Evolutionary conservation across 2,888 invertebrate genomes (phyloP).

Genomic region (Agonopterix alstromeriana): DNA sequence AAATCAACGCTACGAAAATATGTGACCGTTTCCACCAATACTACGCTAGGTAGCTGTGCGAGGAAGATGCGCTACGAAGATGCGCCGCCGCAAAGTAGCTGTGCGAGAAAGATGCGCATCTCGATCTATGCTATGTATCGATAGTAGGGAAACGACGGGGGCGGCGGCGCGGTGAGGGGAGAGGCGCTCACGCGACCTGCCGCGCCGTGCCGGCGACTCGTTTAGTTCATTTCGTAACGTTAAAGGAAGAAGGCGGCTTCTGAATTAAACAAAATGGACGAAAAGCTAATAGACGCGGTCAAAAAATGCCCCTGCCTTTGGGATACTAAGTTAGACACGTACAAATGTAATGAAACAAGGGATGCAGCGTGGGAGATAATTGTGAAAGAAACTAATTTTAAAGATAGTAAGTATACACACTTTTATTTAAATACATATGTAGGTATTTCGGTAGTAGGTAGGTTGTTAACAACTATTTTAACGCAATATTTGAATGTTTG

Average conservation of each 20-base stretch:
- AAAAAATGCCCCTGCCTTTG: conserved; percentile 15
- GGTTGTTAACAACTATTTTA: too few relatives aligned
- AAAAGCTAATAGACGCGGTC: conserved; percentile 16
- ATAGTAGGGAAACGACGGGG: too few relatives aligned
- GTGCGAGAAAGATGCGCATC: not conserved
- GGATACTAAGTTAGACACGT: conserved; percentile 9
- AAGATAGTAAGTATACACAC: conserved; percentile 11
- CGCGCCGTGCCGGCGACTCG: too few relatives aligned
- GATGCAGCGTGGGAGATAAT: conserved; percentile 16
- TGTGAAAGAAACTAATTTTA: conserved; percentile 14
- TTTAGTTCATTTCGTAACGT: too few relatives aligned
- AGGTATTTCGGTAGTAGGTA: conserved; percentile 1
- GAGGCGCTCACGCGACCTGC: too few relatives aligned
- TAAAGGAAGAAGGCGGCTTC: not conserved
- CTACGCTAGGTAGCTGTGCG: conserved; percentile 1
- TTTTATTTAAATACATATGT: conserved; percentile 11
- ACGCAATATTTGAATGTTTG: too few relatives aligned
- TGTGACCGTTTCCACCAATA: conserved; percentile 2
- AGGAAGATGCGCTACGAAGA: not conserved
- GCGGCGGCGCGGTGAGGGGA: too few relatives aligned
- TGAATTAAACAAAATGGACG: conserved; percentile 9
- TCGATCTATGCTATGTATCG: not conserved
- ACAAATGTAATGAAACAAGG: conserved; percentile 11
- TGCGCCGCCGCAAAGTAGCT: not conserved
- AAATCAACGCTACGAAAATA: conserved; percentile 1